Evolutionary conservation across 2,888 invertebrate species (phyloP).

Genomic region (Pantelozetes paolii): DNA sequence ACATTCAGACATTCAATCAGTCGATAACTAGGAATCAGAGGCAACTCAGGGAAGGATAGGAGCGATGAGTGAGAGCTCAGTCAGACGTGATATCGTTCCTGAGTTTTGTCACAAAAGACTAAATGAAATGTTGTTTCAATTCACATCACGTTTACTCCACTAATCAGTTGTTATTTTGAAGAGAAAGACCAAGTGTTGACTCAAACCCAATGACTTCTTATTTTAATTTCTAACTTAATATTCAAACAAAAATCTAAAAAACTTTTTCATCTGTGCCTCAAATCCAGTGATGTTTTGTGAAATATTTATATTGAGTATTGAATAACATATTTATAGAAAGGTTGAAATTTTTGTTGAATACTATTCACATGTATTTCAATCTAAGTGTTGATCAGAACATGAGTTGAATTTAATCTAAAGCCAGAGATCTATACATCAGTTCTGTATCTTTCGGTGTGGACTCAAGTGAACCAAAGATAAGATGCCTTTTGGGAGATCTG

Average conservation of each 20-base stretch:
- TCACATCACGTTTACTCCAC: constrained; percentile 11
- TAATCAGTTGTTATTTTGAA: constrained; percentile 34
- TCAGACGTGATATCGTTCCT: constrained; percentile 17
- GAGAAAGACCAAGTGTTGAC: constrained; percentile 24
- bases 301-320: not conserved
- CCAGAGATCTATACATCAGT: not conserved
- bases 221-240: constrained; percentile 8
- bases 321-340: not conserved
- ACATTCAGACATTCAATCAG: constrained; percentile 16
- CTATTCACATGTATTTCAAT: not conserved
- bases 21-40: not conserved
- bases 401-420: constrained; percentile 21
- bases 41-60: not conserved
- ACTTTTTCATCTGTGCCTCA: too few species aligned
- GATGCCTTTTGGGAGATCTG: not conserved
- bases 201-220: constrained; percentile 7
- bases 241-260: not conserved
- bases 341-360: not conserved
- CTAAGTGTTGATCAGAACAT: not conserved
- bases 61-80: not conserved
- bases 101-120: constrained; percentile 19
- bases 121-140: constrained; percentile 36
- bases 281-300: not conserved
- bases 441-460: not conserved
- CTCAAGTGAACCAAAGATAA: constrained; percentile 19